Evolutionary conservation across 2,888 invertebrate species (phyloP).

Genomic region (Cremastinae sp.): DNA sequence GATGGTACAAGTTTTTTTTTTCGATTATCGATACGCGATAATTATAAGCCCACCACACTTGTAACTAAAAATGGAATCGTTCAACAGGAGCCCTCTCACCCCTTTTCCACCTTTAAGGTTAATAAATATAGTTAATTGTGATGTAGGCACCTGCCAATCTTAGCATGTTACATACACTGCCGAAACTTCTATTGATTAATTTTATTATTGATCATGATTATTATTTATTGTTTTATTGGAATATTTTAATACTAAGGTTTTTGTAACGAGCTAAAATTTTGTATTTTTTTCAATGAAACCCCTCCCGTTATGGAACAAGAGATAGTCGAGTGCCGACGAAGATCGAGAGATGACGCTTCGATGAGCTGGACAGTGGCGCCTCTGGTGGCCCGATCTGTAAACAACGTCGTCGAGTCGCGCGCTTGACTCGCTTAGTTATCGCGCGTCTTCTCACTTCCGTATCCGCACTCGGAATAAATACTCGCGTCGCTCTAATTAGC

Average conservation of each 20-base stretch:
- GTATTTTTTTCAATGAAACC: slow-evolving; percentile 25
- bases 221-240: slow-evolving; percentile 80
- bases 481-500: too few species aligned
- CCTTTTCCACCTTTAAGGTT: slow-evolving; percentile 53
- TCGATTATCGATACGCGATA: slow-evolving; percentile 37
- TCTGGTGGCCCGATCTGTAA: too few species aligned
- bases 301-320: not conserved
- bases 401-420: too few species aligned
- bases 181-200: slow-evolving; percentile 78
- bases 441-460: too few species aligned
- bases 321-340: not conserved
- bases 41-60: slow-evolving; percentile 59
- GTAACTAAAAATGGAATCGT: slow-evolving; percentile 75
- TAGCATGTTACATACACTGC: slow-evolving; percentile 79
- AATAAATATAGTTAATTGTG: slow-evolving; percentile 71
- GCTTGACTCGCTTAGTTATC: too few species aligned
- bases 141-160: slow-evolving; percentile 75
- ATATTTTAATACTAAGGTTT: slow-evolving; percentile 80
- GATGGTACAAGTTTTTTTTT: slow-evolving; percentile 47
- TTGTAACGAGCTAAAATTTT: slow-evolving; percentile 76
- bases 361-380: too few species aligned
- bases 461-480: too few species aligned
- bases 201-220: slow-evolving; percentile 78
- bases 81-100: slow-evolving; percentile 69
- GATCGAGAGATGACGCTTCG: not conserved